Percentiles rank a stretch among this genome's conserved stretches.
phyloP scores from a whole-genome alignment of 2,113 vertebrate species.

The Mastomys coucha region DNA sequence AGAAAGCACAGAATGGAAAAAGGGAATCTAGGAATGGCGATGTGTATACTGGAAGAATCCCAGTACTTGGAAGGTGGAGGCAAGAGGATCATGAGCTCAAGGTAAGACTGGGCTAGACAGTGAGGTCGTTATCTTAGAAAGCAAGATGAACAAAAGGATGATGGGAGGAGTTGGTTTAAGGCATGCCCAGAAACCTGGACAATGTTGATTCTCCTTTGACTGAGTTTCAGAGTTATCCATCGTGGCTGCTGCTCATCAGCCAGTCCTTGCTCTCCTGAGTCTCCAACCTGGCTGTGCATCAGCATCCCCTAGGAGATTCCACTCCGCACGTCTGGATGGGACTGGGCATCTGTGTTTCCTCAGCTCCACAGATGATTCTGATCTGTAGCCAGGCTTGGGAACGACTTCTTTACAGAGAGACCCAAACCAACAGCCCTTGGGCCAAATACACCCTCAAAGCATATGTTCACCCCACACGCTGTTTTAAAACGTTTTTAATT shows the following conservation, averaged over 20 bases:
- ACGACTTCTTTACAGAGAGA: constrained; percentile 67
- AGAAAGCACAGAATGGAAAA: neutral
- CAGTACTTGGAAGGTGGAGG: neutral
- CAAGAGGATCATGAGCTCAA: neutral
- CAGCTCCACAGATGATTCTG: constrained; percentile 73
- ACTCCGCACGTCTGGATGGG: constrained; percentile 51
- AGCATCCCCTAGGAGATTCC: constrained; percentile 34
- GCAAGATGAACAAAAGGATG: neutral
- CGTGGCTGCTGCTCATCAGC: constrained; percentile 15
- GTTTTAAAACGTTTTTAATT: constrained; percentile 83
- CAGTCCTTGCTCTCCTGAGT: constrained; percentile 21
- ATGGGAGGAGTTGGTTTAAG: neutral
- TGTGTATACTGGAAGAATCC: neutral
- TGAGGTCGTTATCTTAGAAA: neutral
- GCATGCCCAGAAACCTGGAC: too few relatives aligned
- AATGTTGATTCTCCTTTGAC: neutral
- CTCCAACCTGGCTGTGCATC: constrained; percentile 51
- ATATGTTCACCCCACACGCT: constrained; percentile 80
- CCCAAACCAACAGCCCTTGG: constrained; percentile 77
- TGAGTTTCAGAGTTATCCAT: neutral
- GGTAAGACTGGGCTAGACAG: neutral
- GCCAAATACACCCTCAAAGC: constrained; percentile 81
- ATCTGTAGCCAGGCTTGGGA: constrained; percentile 71
- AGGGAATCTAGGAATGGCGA: neutral
- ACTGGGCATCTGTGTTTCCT: constrained; percentile 76